Conservation (phyloP, 2,113 vertebrate species). For the Tachysurus fulvidraco region DNA sequence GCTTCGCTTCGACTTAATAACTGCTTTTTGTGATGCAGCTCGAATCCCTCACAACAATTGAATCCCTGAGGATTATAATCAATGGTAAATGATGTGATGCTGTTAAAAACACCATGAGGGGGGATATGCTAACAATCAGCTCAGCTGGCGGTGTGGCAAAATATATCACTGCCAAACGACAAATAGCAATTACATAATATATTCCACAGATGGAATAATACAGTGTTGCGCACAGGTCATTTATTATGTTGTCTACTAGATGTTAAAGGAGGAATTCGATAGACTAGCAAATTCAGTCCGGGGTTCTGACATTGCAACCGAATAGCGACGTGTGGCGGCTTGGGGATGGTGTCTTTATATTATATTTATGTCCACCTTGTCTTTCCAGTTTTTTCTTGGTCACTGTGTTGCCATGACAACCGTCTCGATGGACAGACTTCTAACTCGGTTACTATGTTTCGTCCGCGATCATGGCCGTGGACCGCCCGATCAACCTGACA, state of each 20-base stretch:
- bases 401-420: not conserved
- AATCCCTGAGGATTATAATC: slow-evolving; percentile 40
- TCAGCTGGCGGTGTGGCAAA: slow-evolving; percentile 30
- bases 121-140: slow-evolving; percentile 31
- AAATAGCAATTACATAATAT: slow-evolving; percentile 39
- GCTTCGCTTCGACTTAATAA: slow-evolving; percentile 11
- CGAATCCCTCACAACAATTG: slow-evolving; percentile 1
- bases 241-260: slow-evolving; percentile 31
- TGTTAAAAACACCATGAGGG: slow-evolving; percentile 34
- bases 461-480: not conserved
- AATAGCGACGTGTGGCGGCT: not conserved
- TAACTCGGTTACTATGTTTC: not conserved
- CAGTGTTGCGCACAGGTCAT: slow-evolving; percentile 2
- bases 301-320: not conserved
- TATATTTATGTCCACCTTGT: not conserved
- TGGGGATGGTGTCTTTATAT: not conserved
- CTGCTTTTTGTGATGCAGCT: slow-evolving; percentile 26
- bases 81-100: slow-evolving; percentile 36
- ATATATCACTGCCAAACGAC: slow-evolving; percentile 13
- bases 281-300: not conserved
- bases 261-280: not conserved
- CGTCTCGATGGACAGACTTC: not conserved
- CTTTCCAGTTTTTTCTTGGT: not conserved
- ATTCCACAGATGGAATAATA: not conserved
- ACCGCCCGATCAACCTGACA: too few species aligned